phyloP scores from a whole-genome alignment of 2,797 vertebrate genomes.

The Malacoctenus gilli region DNA sequence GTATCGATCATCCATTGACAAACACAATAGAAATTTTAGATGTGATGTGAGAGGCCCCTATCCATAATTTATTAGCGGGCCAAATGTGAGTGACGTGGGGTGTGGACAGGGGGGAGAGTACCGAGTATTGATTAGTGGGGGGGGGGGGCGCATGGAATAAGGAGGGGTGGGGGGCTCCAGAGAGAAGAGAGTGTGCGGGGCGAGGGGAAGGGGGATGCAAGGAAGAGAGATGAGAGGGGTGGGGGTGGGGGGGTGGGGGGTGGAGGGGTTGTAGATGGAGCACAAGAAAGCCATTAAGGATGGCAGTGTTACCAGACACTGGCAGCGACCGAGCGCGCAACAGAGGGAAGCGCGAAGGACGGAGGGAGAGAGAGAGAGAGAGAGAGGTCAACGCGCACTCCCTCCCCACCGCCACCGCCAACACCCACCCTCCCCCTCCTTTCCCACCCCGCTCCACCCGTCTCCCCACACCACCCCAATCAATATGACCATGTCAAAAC shows the following conservation, averaged over 20 bases:
- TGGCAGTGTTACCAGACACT: conserved; percentile 88
- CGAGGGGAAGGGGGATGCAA: conserved; percentile 28
- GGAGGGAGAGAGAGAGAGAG: conserved; percentile 44
- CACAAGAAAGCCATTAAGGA: conserved; percentile 94
- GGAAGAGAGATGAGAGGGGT: conserved; percentile 28
- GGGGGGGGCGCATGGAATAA: conserved; percentile 80
- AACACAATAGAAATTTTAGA: conserved; percentile 94
- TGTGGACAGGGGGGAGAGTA: conserved; percentile 82
- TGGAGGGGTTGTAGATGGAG: conserved; percentile 59
- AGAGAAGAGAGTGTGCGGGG: conserved; percentile 53
- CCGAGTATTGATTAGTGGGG: conserved; percentile 91
- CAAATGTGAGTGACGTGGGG: conserved; percentile 92
- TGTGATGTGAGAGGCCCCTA: conserved; percentile 86
- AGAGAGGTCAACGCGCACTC: conserved; percentile 67
- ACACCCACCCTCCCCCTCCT: conserved; percentile 49
- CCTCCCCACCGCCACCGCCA: conserved; percentile 35
- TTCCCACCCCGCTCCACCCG: conserved; percentile 55
- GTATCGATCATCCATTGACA: conserved; percentile 93
- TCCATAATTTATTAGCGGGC: conserved; percentile 93
- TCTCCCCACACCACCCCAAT: conserved; percentile 79
- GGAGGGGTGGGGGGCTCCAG: conserved; percentile 70
- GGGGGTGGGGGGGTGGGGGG: conserved; percentile 49
- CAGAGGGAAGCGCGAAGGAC: conserved; percentile 66
- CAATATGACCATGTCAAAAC: conserved; percentile 97
- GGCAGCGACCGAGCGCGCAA: conserved; percentile 75